A percentile compares a stretch with the other conserved stretches of the same genome.
Evolutionary conservation across 2,797 vertebrate species (phyloP).

Genomic region (Rhabdophis nuchalis): DNA sequence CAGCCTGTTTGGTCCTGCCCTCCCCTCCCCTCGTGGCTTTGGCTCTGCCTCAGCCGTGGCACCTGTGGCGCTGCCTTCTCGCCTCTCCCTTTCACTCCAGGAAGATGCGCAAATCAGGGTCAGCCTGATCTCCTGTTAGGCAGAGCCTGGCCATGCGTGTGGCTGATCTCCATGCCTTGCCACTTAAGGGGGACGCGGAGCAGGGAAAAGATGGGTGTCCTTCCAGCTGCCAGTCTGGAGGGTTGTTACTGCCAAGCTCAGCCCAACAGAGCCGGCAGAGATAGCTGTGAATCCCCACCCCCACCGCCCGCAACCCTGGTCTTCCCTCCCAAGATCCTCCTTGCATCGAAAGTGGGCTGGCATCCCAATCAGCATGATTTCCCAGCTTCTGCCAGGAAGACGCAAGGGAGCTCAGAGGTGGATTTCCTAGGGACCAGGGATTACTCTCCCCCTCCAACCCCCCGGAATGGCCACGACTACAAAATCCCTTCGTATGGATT

Average conservation of each 20-base stretch:
- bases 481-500: neutral
- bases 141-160: constrained; percentile 47
- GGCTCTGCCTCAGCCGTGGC: neutral
- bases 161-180: constrained; percentile 57
- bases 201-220: neutral
- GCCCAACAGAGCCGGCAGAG: neutral
- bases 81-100: constrained; percentile 22
- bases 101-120: constrained; percentile 55
- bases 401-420: neutral
- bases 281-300: neutral
- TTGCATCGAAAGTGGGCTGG: neutral
- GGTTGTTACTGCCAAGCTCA: neutral
- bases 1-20: constrained; percentile 33
- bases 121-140: constrained; percentile 57
- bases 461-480: neutral
- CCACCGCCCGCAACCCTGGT: neutral
- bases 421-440: neutral
- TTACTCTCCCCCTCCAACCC: no score
- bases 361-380: neutral
- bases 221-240: neutral
- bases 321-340: neutral
- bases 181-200: constrained; percentile 16
- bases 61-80: constrained; percentile 5
- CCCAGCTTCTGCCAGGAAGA: neutral
- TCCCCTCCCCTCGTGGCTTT: neutral